phyloP scores from a whole-genome alignment of 1,140 invertebrate genomes.

The Papilio helenus region DNA sequence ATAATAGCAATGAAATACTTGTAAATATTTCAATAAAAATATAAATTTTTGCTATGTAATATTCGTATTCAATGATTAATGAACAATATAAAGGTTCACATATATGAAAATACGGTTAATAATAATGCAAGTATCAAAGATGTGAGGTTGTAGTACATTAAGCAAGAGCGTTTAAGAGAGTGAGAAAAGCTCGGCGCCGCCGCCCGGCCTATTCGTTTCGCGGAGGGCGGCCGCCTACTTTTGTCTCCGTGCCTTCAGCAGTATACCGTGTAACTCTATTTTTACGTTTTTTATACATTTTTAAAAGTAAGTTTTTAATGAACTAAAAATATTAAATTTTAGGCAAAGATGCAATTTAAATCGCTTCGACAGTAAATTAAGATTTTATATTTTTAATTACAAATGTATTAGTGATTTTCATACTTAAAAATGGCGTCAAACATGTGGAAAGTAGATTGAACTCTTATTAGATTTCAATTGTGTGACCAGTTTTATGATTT shows the following conservation, averaged over 20 bases:
- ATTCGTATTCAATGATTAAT: neutral
- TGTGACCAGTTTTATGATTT: too few relatives aligned
- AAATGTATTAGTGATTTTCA: too few relatives aligned
- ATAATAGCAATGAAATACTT: too few relatives aligned
- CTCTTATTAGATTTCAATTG: too few relatives aligned
- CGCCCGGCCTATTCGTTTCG: slow-evolving; percentile 73
- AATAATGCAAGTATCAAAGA: slow-evolving; percentile 53
- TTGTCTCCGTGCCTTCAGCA: slow-evolving; percentile 54
- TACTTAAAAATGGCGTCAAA: too few relatives aligned
- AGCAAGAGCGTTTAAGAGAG: slow-evolving; percentile 78
- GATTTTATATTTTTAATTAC: too few relatives aligned
- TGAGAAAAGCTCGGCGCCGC: slow-evolving; percentile 75
- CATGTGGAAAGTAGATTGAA: too few relatives aligned
- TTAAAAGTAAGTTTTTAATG: neutral
- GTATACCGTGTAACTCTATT: slow-evolving; percentile 59
- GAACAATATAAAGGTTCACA: too few relatives aligned
- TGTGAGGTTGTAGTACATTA: slow-evolving; percentile 49
- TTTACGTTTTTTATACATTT: slow-evolving; percentile 38
- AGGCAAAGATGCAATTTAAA: neutral
- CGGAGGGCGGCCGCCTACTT: slow-evolving; percentile 72
- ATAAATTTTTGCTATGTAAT: neutral
- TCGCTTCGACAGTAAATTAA: too few relatives aligned
- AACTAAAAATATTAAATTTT: neutral
- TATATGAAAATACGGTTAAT: neutral
- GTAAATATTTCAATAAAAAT: too few relatives aligned